Base-by-base conservation (phyloP, 2,113 vertebrate genomes). In the Ictidomys tridecemlineatus region DNA sequence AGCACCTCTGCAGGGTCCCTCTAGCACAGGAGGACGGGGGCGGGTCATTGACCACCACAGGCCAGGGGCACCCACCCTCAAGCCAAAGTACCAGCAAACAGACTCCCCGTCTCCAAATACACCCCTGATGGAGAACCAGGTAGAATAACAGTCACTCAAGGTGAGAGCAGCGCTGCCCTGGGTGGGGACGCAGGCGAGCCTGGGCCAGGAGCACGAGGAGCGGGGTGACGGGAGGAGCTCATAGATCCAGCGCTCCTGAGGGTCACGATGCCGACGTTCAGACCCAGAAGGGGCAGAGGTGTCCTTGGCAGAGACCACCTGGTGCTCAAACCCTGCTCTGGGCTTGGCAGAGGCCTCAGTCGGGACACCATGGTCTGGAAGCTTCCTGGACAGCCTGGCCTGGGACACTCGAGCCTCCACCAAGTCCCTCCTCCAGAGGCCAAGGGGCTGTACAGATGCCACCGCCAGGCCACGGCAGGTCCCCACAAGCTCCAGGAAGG, bases 101-200 rank as follows among this genome's bases (percentile, higher is more conserved):
- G 61, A 53, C 18, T 37, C 32, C 22, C 10, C 34, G 0, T n/a
- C 61, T 92, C 48, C 84, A 56, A 58, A 32, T 3, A 85, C 26
- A 30, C 28, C 16, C 48, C 2, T 7, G 45, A 8, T 0, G 20
- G 42, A 17, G 72, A 77, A 45, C 48, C 24, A 17, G 12, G 84
- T 17, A 24, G 80, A 37, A 39, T 5, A 39, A 73, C 20, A 93
- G 48, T 67, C 48, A 39, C 34, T 79, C 30, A 32, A 39, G 65
- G 63, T 13, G 45, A 74, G 51, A 0, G 20, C 42, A 69, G 11
- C 14, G 0, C n/a, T 5, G 5, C 2, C 28, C 0, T 13, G n/a
- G 42, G 39, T 63, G 39, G 14, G 5, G 87, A 65, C 2, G 70
- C 45, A 51, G 16, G 22, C 28, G 53, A 74, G 26, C 16, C 26